Base-by-base conservation (phyloP, 2,888 invertebrate genomes). In the Arge pagana region DNA sequence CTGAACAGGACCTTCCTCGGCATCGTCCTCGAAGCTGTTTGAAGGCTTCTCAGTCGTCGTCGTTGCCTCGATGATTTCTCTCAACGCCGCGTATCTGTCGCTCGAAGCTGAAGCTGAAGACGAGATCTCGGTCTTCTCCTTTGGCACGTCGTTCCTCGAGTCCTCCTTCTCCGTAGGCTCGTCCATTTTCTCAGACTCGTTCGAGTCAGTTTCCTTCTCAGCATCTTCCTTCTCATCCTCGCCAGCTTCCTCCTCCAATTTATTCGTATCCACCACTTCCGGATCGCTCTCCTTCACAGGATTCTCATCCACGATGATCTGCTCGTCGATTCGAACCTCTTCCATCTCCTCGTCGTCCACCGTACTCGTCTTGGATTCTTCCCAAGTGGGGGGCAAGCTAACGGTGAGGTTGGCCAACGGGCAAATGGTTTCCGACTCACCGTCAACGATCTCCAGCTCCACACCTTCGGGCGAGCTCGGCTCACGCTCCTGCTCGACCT, bases 31-130 rank as follows among this genome's bases (percentile, higher is more conserved):
- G 53, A 57, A 59, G 51, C 40, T 55, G 57, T 48, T 54, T 58
- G 7, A 50, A 52, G 36, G 24, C 6, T 15, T 21, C 7, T 45
- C 33, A 6, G 35, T 35, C 13, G 66, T 62, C 55, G 76, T 68
- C 28, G 66, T 62, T 56, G 76, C 69, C 28, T 71, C 69, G 28
- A 89, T 89, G 8, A 87, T 85, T 67, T 91, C 91, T 1, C 92
- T 80, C 42, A 93, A 74, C 0, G 92, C 92, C 0, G 92, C 92
- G 70, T 93, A 93, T 64, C 86, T 85, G 74, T 91, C 91, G 58
- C 81, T 81, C n/a, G 80, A 78, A 48, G 78, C 78, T 1, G 80
- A 78, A 15, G 77, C 73, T 8, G 79, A 77, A 61, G 76, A 77
- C 52, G 48, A 31, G 2, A 45, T 43, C 5, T 62, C 72, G 68